These are phyloP conservation scores for Drosophila robusta DNA, from an alignment of 2,888 invertebrate species.

Conservation along the genomic window DNA sequence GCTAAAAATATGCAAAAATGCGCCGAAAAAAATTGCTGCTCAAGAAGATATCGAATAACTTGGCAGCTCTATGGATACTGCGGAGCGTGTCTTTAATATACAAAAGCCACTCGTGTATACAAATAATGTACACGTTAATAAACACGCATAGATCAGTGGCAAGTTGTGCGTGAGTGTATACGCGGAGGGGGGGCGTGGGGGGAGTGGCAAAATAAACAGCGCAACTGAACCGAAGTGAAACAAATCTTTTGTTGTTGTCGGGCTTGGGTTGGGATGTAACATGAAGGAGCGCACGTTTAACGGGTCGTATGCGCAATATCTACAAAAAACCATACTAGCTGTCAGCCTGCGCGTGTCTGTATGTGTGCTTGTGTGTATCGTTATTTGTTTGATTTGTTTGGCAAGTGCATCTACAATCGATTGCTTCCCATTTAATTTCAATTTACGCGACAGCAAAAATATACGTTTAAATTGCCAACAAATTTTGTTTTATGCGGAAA, in stretches of 20 bases:
- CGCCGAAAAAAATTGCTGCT: slow-evolving; percentile 17
- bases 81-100: slow-evolving; percentile 47
- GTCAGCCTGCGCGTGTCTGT: slow-evolving; percentile 6
- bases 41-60: slow-evolving; percentile 27
- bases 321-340: slow-evolving; percentile 6
- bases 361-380: slow-evolving; percentile 2
- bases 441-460: slow-evolving; percentile 8
- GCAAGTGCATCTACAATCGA: slow-evolving; percentile 36
- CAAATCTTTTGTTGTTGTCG: slow-evolving; percentile 44
- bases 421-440: slow-evolving; percentile 30
- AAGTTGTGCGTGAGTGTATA: background rate
- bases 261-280: background rate
- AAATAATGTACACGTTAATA: slow-evolving; percentile 60
- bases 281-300: slow-evolving; percentile 9
- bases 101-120: slow-evolving; percentile 63
- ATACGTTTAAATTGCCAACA: background rate
- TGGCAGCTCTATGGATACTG: background rate
- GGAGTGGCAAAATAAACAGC: slow-evolving; percentile 8
- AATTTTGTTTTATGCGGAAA: background rate
- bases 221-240: slow-evolving; percentile 37
- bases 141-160: slow-evolving; percentile 45
- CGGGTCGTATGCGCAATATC: slow-evolving; percentile 53
- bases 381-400: slow-evolving; percentile 16
- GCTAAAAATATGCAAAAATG: slow-evolving; percentile 46
- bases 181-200: too few species aligned